Conservation (phyloP, 2,113 vertebrate species). For the Pterocles gutturalis region DNA sequence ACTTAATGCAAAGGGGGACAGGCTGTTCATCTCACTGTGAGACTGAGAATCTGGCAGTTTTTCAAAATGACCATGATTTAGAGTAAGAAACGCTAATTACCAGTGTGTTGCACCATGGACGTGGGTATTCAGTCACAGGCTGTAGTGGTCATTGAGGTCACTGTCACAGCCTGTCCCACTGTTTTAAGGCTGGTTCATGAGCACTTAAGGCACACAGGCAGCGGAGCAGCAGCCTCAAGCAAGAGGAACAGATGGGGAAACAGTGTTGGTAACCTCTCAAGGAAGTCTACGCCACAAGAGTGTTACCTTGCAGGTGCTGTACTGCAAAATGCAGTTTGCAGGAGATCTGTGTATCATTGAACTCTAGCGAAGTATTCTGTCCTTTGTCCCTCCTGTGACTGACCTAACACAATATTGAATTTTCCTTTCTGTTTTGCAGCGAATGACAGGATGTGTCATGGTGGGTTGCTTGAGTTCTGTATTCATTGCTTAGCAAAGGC, state of each 20-base stretch:
- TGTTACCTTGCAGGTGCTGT: not conserved
- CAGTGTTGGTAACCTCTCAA: not conserved
- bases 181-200: not conserved
- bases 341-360: not conserved
- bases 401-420: not conserved
- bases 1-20: fast-evolving
- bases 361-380: not conserved
- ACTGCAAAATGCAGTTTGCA: not conserved
- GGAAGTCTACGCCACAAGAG: not conserved
- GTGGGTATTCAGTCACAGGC: not conserved
- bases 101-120: not conserved
- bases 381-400: not conserved
- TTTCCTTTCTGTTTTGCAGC: slow-evolving; percentile 8
- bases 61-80: not conserved
- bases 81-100: not conserved
- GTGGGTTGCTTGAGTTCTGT: not conserved
- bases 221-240: not conserved
- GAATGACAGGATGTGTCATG: not conserved
- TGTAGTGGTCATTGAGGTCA: not conserved
- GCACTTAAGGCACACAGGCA: not conserved
- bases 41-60: not conserved
- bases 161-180: not conserved
- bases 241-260: not conserved
- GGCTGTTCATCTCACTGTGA: not conserved
- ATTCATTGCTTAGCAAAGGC: not conserved